These are phyloP conservation scores for Meiosimyza decipiens DNA, from an alignment of 2,888 invertebrate species.

Conservation along the genomic window DNA sequence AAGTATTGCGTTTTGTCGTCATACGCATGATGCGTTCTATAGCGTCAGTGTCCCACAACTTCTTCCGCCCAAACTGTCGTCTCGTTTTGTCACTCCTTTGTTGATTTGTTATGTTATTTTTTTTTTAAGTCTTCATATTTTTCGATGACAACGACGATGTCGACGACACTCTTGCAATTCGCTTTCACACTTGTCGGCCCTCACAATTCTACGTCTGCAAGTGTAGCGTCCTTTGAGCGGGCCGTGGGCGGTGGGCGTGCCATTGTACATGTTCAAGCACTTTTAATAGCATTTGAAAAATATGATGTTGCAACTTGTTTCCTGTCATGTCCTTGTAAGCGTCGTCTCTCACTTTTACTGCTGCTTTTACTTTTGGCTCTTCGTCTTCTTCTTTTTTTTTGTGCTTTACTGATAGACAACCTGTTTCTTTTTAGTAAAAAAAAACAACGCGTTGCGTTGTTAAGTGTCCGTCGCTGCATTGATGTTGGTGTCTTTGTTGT, in stretches of 20 bases:
- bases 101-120: too few species aligned
- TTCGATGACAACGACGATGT: too few species aligned
- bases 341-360: background rate
- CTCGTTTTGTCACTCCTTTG: too few species aligned
- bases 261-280: slow-evolving; percentile 28
- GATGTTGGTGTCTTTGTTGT: slow-evolving; percentile 35
- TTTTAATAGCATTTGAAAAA: slow-evolving; percentile 27
- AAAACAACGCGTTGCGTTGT: slow-evolving; percentile 43
- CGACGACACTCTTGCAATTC: slow-evolving; percentile 20
- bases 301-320: slow-evolving; percentile 29
- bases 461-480: slow-evolving; percentile 46
- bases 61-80: too few species aligned
- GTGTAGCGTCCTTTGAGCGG: background rate
- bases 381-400: background rate
- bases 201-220: background rate
- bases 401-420: slow-evolving; percentile 4
- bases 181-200: slow-evolving; percentile 6
- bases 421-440: background rate
- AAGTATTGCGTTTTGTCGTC: too few species aligned
- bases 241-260: slow-evolving; percentile 5
- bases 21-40: too few species aligned
- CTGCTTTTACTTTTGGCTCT: background rate
- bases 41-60: too few species aligned
- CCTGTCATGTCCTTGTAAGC: slow-evolving; percentile 26
- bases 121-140: too few species aligned